These are phyloP conservation scores for Tipula confusa DNA, from an alignment of 2,888 invertebrate species.

Conservation along the genomic window DNA sequence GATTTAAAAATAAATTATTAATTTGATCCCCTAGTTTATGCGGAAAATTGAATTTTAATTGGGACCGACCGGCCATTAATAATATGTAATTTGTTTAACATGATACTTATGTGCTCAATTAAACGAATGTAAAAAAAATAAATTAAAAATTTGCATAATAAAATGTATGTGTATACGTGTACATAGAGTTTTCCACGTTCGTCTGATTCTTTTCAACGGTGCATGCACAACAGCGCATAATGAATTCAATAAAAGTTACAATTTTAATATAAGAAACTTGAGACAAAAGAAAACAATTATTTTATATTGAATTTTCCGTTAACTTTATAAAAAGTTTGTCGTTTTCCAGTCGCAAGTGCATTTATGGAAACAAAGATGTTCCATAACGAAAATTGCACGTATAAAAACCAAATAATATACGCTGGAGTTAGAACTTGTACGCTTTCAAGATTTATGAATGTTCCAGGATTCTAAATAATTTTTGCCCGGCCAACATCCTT, in stretches of 20 bases:
- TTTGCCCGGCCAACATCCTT: too few species aligned
- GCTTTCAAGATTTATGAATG: too few species aligned
- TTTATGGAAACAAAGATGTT: too few species aligned
- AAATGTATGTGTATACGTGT: too few species aligned
- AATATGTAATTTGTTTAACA: neutral
- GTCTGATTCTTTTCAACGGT: neutral
- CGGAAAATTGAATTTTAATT: neutral
- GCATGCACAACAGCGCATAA: neutral
- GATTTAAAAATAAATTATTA: neutral
- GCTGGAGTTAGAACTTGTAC: too few species aligned
- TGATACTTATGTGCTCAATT: neutral
- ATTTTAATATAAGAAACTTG: neutral
- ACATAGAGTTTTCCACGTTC: neutral
- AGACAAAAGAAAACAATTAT: neutral
- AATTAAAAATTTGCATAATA: too few species aligned
- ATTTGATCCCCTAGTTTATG: neutral
- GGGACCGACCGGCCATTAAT: neutral
- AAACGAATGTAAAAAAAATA: too few species aligned
- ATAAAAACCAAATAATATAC: too few species aligned
- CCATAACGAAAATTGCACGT: too few species aligned
- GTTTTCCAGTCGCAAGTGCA: too few species aligned
- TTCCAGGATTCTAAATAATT: too few species aligned
- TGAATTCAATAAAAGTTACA: neutral
- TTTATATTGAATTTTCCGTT: neutral
- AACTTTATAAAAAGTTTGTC: neutral